These are phyloP conservation scores for Fissipunctia ypsillon DNA, from an alignment of 2,888 invertebrate species.

Conservation along the genomic window DNA sequence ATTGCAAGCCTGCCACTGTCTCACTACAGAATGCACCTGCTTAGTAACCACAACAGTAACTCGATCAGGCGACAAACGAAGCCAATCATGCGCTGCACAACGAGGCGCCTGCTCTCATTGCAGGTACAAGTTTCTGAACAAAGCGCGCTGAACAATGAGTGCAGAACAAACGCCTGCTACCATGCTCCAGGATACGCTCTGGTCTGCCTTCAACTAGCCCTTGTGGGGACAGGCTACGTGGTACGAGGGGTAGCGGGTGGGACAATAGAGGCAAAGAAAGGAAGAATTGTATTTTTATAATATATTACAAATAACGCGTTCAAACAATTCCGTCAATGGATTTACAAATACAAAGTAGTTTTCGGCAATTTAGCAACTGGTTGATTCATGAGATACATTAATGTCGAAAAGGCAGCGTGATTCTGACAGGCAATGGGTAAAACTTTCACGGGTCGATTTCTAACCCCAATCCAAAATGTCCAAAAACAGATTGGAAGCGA, in stretches of 20 bases:
- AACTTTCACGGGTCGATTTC: no score
- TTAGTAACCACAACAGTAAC: slow-evolving; percentile 6
- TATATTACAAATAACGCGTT: no score
- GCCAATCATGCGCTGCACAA: slow-evolving; percentile 52
- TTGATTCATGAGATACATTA: no score
- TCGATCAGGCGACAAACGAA: slow-evolving; percentile 45
- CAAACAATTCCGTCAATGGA: no score
- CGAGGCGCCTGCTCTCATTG: slow-evolving; percentile 60
- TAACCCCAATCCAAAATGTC: no score
- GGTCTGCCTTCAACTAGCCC: slow-evolving; percentile 67
- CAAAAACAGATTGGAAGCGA: no score
- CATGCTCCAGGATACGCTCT: slow-evolving; percentile 66
- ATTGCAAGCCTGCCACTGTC: slow-evolving; percentile 13
- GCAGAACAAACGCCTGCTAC: slow-evolving; percentile 65
- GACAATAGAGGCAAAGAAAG: background rate
- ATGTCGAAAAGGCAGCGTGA: no score
- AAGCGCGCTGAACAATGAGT: slow-evolving; percentile 62
- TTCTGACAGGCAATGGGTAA: no score
- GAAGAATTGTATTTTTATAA: no score
- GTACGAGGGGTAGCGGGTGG: background rate
- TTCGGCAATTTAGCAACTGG: no score
- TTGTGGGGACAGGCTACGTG: slow-evolving; percentile 15
- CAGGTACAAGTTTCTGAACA: slow-evolving; percentile 64
- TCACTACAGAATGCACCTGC: background rate
- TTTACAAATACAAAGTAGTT: no score